Base-by-base conservation (phyloP, 2,797 vertebrate species). In the Enoplosus armatus region DNA sequence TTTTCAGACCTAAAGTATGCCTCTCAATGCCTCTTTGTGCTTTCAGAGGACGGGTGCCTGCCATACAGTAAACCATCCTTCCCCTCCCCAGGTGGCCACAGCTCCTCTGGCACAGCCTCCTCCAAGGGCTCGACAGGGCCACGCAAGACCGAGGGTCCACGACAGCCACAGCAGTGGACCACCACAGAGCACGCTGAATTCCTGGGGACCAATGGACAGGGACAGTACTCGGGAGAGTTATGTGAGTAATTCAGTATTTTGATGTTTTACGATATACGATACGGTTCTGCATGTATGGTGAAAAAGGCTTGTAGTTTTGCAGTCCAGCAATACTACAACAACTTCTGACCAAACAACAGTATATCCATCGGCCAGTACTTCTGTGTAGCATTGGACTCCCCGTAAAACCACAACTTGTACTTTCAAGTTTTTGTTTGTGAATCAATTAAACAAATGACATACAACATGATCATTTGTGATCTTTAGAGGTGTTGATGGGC, bases 101-200 rank as follows among this genome's bases (percentile, higher is more conserved):
- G 97, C 90, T 99, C 98, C 53, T 97, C 98, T n/a, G 98, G 98
- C 89, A 99, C 98, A 22, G 91, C 95, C 56, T 99, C 98, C 90
- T 99, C 98, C 59, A 99, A 98, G 93, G 97, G 98, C 84, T 99
- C 98, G 0, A 99, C 98, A 0, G 98, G 98, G 90, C 97, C 98
- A 41, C 96, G 98, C 84, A 99, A 99, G 95, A 84, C 93, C 0
- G 98, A 99, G 72, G 95, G 96, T 20, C 94, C 97, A 63, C 94
- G 97, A 82, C 95, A 97, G 72, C 95, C 95, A 82, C 97, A 98
- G 79, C 98, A 98, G 92, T 95, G 95, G 89, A 97, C 97, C 82
- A 90, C 95, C 91, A 94, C 94, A 58, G 98, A 99, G 93, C 97
- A 99, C 84, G 96, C 97, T 2, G 96, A 98, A 80, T 99, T 97